Evolutionary conservation across 2,888 invertebrate genomes (phyloP).

Genomic region (Acleris holmiana): DNA sequence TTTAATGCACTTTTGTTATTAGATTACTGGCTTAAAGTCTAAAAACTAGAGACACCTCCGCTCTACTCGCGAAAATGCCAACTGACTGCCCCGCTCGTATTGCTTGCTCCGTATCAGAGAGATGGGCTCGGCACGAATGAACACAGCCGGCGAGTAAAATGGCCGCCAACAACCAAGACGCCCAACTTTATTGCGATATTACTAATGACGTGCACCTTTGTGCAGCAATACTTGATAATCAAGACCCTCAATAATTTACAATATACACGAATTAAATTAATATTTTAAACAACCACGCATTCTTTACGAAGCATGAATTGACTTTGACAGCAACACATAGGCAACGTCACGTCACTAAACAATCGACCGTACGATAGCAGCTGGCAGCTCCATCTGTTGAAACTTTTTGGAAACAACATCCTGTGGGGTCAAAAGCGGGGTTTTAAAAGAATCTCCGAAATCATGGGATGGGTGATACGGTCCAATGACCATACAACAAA

Average conservation of each 20-base stretch:
- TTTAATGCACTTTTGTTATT: constrained; percentile 78
- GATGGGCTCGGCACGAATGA: constrained; percentile 82
- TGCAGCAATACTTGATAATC: constrained; percentile 47
- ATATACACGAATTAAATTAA: constrained; percentile 53
- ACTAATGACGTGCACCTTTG: constrained; percentile 56
- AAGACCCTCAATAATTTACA: constrained; percentile 46
- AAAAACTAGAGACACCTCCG: constrained; percentile 81
- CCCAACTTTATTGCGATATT: constrained; percentile 66
- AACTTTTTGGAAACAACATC: constrained; percentile 59
- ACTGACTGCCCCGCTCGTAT: constrained; percentile 74
- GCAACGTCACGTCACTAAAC: constrained; percentile 65
- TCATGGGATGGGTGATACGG: constrained; percentile 70
- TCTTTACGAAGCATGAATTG: constrained; percentile 32
- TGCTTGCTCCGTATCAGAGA: constrained; percentile 75
- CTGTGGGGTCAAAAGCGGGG: constrained; percentile 62
- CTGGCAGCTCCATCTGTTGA: constrained; percentile 77
- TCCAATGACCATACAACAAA: constrained; percentile 69
- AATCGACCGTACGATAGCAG: constrained; percentile 54
- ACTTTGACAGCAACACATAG: constrained; percentile 62
- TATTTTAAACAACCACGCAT: constrained; percentile 46
- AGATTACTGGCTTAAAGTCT: constrained; percentile 67
- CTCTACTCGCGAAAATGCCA: constrained; percentile 83
- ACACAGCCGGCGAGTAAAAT: constrained; percentile 83
- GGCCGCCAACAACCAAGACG: constrained; percentile 76
- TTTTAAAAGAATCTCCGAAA: constrained; percentile 68